Percentiles rank a stretch among this genome's conserved stretches.
phyloP scores from a whole-genome alignment of 2,113 vertebrate genomes.

The Coptodon bakossiorum region DNA sequence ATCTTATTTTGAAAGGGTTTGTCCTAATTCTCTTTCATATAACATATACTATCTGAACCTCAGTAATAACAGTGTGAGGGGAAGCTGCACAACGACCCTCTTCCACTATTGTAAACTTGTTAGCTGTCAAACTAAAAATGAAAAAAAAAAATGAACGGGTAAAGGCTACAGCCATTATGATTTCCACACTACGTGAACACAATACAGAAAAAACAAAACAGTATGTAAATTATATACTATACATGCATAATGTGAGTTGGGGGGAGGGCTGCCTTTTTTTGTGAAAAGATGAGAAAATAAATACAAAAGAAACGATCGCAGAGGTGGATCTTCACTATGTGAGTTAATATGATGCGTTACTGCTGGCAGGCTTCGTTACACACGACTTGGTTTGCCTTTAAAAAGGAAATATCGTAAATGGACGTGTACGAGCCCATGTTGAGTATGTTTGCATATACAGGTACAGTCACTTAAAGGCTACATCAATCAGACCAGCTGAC shows the following conservation, averaged over 20 bases:
- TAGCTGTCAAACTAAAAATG: background rate
- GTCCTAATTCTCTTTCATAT: background rate
- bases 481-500: conserved; percentile 72
- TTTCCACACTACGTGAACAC: conserved; percentile 57
- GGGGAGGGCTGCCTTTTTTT: conserved; percentile 27
- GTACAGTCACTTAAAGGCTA: conserved; percentile 1
- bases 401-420: background rate
- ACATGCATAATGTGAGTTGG: conserved; percentile 60
- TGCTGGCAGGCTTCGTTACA: background rate
- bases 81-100: background rate
- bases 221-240: conserved; percentile 68
- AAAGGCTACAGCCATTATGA: conserved; percentile 40
- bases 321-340: conserved; percentile 36
- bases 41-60: background rate
- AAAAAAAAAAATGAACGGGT: conserved; percentile 23
- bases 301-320: conserved; percentile 50
- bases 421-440: background rate
- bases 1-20: background rate
- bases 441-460: conserved; percentile 32
- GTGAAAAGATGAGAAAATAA: conserved; percentile 57
- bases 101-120: conserved; percentile 18
- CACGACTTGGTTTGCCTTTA: background rate
- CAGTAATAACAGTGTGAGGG: background rate
- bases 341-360: background rate
- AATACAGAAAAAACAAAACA: conserved; percentile 1